These are phyloP conservation scores for Neodontobutis hainanensis DNA, from an alignment of 2,113 vertebrate genomes.

Conservation along the genomic window DNA sequence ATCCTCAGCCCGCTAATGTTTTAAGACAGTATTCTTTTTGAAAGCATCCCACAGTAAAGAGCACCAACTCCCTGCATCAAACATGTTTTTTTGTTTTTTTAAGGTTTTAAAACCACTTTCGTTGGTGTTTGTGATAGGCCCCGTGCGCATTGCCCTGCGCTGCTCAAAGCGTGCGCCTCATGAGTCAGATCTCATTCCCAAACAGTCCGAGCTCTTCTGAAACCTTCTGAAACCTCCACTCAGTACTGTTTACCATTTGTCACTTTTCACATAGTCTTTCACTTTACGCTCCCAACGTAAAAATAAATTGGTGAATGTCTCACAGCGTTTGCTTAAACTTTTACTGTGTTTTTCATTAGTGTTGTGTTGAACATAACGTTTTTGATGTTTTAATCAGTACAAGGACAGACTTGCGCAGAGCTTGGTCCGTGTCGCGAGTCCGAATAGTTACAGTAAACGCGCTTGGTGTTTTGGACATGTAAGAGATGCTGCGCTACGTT, in stretches of 20 bases:
- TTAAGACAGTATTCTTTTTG: not conserved
- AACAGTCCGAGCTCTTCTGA: conserved; percentile 1
- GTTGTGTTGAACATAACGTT: too few species aligned
- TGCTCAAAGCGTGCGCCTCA: not conserved
- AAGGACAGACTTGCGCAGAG: conserved; percentile 4
- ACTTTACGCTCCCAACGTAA: not conserved
- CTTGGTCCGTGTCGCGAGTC: conserved; percentile 9
- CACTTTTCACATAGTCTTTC: not conserved
- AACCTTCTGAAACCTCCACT: not conserved
- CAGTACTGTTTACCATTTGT: not conserved
- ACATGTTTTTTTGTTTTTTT: not conserved
- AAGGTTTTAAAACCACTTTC: not conserved
- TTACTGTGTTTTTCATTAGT: not conserved
- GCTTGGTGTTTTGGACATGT: not conserved
- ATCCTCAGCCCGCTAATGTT: not conserved
- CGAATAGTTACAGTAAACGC: not conserved
- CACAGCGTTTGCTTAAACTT: not conserved
- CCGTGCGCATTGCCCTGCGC: not conserved
- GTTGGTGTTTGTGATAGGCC: not conserved
- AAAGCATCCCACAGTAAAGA: not conserved
- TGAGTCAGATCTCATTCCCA: conserved; percentile 10
- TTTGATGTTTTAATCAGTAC: not conserved
- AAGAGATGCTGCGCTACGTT: not conserved
- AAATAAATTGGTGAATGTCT: not conserved
- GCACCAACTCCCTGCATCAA: not conserved